Evolutionary conservation across 2,888 invertebrate genomes (phyloP).

Genomic region (Ennomos quercinarius): DNA sequence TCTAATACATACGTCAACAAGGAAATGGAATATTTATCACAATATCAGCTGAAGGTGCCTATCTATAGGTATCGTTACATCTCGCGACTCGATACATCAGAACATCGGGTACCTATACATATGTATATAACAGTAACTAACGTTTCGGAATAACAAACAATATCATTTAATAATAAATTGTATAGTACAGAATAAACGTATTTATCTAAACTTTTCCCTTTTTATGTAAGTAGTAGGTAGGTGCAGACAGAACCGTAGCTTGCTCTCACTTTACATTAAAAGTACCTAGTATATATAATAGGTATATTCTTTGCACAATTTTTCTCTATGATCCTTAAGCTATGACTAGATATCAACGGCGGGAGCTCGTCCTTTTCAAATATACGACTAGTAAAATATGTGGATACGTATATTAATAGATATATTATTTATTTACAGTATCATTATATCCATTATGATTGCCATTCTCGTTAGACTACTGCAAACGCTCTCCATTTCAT

Average conservation of each 20-base stretch:
- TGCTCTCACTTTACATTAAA: conserved; percentile 24
- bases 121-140: neutral
- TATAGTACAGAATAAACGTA: conserved; percentile 25
- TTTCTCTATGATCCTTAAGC: conserved; percentile 23
- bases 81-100: neutral
- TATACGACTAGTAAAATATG: conserved; percentile 13
- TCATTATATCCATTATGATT: conserved; percentile 4
- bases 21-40: conserved; percentile 36
- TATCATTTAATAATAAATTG: conserved; percentile 18
- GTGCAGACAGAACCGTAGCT: conserved; percentile 26
- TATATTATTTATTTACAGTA: conserved; percentile 41
- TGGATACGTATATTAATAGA: conserved; percentile 20
- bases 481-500: conserved; percentile 2
- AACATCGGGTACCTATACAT: neutral
- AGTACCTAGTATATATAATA: no score
- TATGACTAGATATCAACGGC: conserved; percentile 35
- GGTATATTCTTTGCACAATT: conserved; percentile 24
- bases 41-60: conserved; percentile 9
- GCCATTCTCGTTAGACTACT: neutral
- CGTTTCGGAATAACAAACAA: conserved; percentile 17
- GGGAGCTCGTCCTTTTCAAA: conserved; percentile 26
- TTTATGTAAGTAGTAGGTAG: conserved; percentile 13
- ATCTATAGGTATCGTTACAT: neutral
- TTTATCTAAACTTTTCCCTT: conserved; percentile 20
- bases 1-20: conserved; percentile 48